Evolutionary conservation across 1,140 invertebrate genomes (phyloP).

Genomic region (Nasonia giraulti): DNA sequence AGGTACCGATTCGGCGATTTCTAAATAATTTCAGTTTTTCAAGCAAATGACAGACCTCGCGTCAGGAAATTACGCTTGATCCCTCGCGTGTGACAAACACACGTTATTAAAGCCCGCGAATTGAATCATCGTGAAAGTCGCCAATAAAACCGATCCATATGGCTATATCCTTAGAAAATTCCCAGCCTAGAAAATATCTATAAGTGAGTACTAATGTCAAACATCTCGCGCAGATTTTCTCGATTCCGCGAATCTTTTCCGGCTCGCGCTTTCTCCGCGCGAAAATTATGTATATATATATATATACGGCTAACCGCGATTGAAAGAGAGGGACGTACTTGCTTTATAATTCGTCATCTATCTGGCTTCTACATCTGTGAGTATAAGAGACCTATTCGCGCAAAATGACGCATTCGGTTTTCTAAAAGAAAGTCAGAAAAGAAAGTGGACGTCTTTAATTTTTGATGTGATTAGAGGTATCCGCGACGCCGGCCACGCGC

Average conservation of each 20-base stretch:
- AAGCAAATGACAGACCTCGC: background rate
- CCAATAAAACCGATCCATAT: background rate
- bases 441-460: conserved; percentile 43
- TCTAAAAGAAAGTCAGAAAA: conserved; percentile 49
- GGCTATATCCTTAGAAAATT: too few species aligned
- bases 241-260: conserved; percentile 5
- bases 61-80: background rate
- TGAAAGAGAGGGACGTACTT: background rate
- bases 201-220: too few species aligned
- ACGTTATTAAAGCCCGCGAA: background rate
- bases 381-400: background rate
- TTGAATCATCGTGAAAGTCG: background rate
- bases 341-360: background rate
- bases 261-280: background rate
- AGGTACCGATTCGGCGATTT: background rate
- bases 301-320: background rate
- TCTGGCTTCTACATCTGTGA: background rate
- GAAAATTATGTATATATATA: too few species aligned
- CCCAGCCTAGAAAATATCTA: too few species aligned
- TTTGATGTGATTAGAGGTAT: conserved; percentile 29
- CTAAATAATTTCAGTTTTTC: background rate
- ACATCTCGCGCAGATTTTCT: background rate
- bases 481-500: background rate
- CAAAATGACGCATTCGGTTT: conserved; percentile 40
- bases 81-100: background rate